Evolutionary conservation across 2,888 invertebrate genomes (phyloP), one percentile per base, ranked within the genome.

Genomic region (Ganaspis brasiliensis): DNA sequence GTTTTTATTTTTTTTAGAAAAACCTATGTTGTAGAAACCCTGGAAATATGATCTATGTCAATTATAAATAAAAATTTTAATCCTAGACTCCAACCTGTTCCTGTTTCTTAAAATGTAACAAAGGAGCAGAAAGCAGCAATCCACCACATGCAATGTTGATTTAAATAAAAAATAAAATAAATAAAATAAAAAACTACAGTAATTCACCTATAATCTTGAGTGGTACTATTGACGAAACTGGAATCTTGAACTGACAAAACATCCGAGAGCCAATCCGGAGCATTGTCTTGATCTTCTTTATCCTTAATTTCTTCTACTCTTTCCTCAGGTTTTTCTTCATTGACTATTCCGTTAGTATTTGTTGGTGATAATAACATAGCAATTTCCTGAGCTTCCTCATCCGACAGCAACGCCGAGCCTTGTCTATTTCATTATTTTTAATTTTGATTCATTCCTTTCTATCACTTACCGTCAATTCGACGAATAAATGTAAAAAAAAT

Each of bases 301-400:
- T 93, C 92, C 79, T 86, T 88, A 55, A 87, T 87, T 73, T 82
- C 80, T 73, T 85, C 83, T 83, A 85, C 88, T 70, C 86, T 85
- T 72, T 82, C 83, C 31, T 85, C 85, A 14, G 82, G 73, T 6
- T 77, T 76, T 24, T 78, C 81, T 40, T 87, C 86, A 40, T 80
- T 72, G 45, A 78, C 78, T 76, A 74, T 55, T 75, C 79, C 84
- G 81, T 82, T 82, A 71, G 76, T 78, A 72, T 81, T 77, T 79
- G 87, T 89, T 12, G 95, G 95, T 83, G 95, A 95, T 87, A 97
- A 91, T 90, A 97, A 94, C 89, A 96, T 94, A 84, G 96, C 96
- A 84, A 97, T 96, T 93, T 97, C 97, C 92, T 96, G 96, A 84
- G 97, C 97, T 92, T 97, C 97, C 92, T 97, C 97, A 91, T 97